These are phyloP conservation scores for Anthopleura sola DNA, from an alignment of 64 coral and sea anemone genomes.

Conservation along the genomic window DNA sequence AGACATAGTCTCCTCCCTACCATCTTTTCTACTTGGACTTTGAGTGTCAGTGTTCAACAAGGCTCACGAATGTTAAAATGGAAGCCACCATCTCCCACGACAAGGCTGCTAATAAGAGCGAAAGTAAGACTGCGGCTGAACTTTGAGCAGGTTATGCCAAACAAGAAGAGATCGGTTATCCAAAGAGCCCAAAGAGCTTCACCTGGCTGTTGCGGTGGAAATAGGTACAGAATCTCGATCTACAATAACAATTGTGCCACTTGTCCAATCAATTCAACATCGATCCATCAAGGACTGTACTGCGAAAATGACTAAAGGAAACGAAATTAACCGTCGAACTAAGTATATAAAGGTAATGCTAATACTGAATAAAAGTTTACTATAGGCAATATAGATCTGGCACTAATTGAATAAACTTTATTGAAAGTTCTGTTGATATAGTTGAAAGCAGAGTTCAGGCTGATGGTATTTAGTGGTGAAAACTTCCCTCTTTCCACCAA, in stretches of 20 bases:
- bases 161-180: too few relatives aligned
- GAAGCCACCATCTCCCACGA: neutral
- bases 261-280: conserved; percentile 17
- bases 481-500: too few relatives aligned
- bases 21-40: conserved; percentile 40
- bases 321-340: too few relatives aligned
- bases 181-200: neutral
- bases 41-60: neutral
- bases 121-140: neutral
- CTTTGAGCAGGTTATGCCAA: neutral
- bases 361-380: too few relatives aligned
- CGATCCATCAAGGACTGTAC: conserved; percentile 10
- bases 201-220: neutral
- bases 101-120: neutral
- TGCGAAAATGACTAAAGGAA: conserved; percentile 22
- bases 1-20: conserved; percentile 34
- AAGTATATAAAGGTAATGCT: too few relatives aligned
- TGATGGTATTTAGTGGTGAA: too few relatives aligned
- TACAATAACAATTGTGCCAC: neutral
- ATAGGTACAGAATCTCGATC: neutral
- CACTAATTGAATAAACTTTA: too few relatives aligned
- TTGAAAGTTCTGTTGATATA: too few relatives aligned
- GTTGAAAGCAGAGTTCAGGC: too few relatives aligned
- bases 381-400: too few relatives aligned
- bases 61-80: neutral